Base-by-base conservation (phyloP, 2,888 invertebrate species). In the Chelonus formosanus region DNA sequence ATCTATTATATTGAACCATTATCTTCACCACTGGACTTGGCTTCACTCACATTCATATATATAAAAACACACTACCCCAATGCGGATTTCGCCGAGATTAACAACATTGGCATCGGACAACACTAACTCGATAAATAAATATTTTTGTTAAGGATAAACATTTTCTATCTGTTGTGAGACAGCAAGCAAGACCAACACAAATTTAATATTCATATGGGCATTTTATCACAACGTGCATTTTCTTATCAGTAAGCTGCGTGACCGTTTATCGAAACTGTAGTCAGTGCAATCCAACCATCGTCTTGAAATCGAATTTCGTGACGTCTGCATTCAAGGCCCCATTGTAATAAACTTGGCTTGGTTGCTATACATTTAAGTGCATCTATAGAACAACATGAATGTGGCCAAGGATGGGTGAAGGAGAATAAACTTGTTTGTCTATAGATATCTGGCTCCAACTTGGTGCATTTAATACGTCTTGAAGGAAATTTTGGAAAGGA, bases 1-100 rank as follows among this genome's bases (percentile, higher is more conserved):
- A 73, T 70, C 70, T 70, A 52, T 59, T 65, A 69, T 62, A 58
- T 68, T 64, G 52, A 50, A 34, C 10, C n/a, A 35, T 48, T 35
- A 57, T 35, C 20, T 20, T 5, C 57, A 65, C 55, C 56, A 67
- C 61, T 55, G 45, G 44, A 66, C 52, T 69, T 66, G 55, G 57
- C 63, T 63, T 58, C 43, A 65, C 40, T 40, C 40, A 6, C 40
- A 40, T 40, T 40, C 40, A 40, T 40, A 40, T 6, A 40, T 40
- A 40, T 40, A 40, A 20, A 20, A 20, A 20, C 20, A 20, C 20
- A 20, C 20, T 2, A 20, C 20, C 20, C 20, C 20, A 20, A 20
- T 20, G 20, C 20, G 20, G 20, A 20, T 20, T 20, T 20, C 20
- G 20, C 20, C 20, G 20, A 20, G 20, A 20, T 20, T 20, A 20